These are phyloP conservation scores for Zygogramma bicolorata DNA, from an alignment of 2,888 invertebrate species.

Conservation along the genomic window DNA sequence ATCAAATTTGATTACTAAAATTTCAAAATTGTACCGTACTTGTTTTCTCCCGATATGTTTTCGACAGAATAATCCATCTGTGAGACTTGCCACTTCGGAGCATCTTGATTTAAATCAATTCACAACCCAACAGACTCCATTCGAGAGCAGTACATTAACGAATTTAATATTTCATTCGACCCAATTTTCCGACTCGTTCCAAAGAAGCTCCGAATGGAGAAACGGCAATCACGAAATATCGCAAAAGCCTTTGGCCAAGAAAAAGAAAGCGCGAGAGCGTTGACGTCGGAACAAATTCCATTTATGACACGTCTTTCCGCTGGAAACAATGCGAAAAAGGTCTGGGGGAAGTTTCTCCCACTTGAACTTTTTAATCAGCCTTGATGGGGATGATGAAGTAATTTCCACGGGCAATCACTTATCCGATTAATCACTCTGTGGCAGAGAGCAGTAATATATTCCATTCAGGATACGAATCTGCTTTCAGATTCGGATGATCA, in stretches of 20 bases:
- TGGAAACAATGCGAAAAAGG: neutral
- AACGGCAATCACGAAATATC: conserved; percentile 1
- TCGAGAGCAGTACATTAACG: neutral
- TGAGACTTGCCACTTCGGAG: neutral
- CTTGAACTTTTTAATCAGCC: conserved; percentile 3
- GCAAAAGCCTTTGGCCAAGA: neutral
- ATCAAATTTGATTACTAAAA: too few species aligned
- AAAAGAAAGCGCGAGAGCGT: neutral
- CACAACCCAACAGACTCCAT: neutral
- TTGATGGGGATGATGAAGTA: neutral
- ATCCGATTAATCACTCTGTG: neutral
- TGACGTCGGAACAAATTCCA: conserved; percentile 4
- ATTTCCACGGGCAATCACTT: neutral
- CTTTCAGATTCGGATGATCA: too few species aligned
- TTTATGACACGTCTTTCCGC: conserved; percentile 1
- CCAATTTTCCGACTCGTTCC: neutral
- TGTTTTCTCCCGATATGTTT: neutral
- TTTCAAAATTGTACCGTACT: neutral
- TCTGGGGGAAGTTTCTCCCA: neutral
- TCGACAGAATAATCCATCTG: neutral
- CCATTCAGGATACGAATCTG: too few species aligned
- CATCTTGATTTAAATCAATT: neutral
- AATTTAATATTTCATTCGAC: neutral
- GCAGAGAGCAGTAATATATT: neutral
- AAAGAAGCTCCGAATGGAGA: neutral